Percentiles rank a stretch among this genome's conserved stretches.
phyloP scores from a whole-genome alignment of 2,888 invertebrate species.

The Ceramica pisi region DNA sequence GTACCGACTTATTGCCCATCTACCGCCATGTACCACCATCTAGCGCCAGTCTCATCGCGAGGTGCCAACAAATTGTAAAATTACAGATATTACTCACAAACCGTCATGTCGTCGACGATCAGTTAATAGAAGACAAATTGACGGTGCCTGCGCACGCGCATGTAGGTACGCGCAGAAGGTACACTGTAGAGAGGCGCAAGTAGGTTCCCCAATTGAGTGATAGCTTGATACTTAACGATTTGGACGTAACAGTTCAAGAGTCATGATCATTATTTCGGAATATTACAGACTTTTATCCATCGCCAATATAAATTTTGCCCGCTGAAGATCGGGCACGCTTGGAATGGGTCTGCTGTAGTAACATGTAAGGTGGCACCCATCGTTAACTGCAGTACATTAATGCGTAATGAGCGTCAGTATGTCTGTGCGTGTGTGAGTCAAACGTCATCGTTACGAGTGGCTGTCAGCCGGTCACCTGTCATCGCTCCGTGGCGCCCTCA shows the following conservation, averaged over 20 bases:
- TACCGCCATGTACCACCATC: neutral
- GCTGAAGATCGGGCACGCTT: no score
- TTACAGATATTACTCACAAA: constrained; percentile 49
- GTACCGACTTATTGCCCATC: constrained; percentile 11
- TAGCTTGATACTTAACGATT: neutral
- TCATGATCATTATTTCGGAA: no score
- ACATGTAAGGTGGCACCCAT: neutral
- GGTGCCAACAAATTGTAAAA: constrained; percentile 24
- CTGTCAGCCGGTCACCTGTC: constrained; percentile 4
- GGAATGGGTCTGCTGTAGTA: neutral
- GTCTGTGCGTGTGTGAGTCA: constrained; percentile 5
- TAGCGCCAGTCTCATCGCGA: neutral
- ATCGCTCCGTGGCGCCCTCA: neutral
- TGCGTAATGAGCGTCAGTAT: constrained; percentile 25
- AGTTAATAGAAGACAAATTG: constrained; percentile 29
- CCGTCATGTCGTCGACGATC: constrained; percentile 10
- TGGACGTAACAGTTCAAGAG: neutral
- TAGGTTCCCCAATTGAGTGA: no score
- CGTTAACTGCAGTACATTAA: constrained; percentile 11
- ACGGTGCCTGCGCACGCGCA: constrained; percentile 9
- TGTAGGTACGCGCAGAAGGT: constrained; percentile 8
- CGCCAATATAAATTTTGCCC: neutral
- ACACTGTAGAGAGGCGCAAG: neutral
- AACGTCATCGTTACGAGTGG: neutral
- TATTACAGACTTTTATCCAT: neutral